Evolutionary conservation across 2,797 vertebrate genomes (phyloP).

Genomic region (Lophotriccus pileatus): DNA sequence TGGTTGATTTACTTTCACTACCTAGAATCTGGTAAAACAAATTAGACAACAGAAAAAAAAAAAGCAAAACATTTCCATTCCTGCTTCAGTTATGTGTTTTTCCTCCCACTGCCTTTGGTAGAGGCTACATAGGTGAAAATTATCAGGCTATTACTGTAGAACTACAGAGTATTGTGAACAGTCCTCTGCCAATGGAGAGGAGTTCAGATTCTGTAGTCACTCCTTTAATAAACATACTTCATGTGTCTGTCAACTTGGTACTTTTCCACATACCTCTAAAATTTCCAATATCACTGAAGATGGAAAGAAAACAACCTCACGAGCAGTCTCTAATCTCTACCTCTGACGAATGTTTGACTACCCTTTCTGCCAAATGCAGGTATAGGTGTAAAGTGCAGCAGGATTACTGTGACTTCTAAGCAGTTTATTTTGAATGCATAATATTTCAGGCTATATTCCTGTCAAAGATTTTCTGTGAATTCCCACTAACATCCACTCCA

Average conservation of each 20-base stretch:
- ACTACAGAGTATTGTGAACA: not conserved
- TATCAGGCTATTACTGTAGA: not conserved
- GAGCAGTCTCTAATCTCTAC: not conserved
- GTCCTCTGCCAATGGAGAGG: not conserved
- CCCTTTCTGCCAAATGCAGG: not conserved
- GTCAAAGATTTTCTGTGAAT: not conserved
- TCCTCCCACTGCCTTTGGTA: not conserved
- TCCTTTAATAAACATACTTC: not conserved
- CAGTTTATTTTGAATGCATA: not conserved
- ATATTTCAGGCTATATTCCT: not conserved
- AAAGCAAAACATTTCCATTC: not conserved
- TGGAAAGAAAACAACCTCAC: not conserved
- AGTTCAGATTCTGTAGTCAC: not conserved
- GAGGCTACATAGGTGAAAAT: not conserved
- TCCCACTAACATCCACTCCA: not conserved
- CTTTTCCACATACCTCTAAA: not conserved
- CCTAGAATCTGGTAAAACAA: not conserved
- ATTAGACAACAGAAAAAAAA: not conserved
- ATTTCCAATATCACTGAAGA: not conserved
- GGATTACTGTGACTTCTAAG: not conserved
- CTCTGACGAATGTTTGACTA: not conserved
- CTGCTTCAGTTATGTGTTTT: not conserved
- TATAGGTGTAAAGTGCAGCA: not conserved
- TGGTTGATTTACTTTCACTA: not conserved
- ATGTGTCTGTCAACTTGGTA: not conserved